Evolutionary conservation across 2,797 vertebrate species (phyloP), one percentile per base, ranked within the genome.

Genomic region (Crossoptilon crossoptilon): DNA sequence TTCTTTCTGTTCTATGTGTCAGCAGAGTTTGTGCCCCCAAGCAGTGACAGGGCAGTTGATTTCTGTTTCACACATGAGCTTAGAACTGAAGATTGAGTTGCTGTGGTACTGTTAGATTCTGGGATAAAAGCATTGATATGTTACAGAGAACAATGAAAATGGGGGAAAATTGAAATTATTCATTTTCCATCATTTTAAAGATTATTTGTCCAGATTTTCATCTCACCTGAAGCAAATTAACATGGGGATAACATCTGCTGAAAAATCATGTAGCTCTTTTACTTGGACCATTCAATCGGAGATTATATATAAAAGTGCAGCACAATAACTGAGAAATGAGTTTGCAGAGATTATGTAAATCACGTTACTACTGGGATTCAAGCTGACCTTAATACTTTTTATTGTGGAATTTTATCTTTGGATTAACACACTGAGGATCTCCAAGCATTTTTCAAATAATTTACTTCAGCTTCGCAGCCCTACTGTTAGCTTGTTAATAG

Each of bases 301-400:
- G 66, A 33, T 75, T 93, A 59, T 29, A 27, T 77, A 22, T 31
- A 43, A 51, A 78, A 83, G 17, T 23, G 62, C 17, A 60, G 7
- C 29, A 88, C 75, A 75, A 79, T 71, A 91, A 88, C 48, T 1
- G 0, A 88, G 86, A 91, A 78, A 79, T 72, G 59, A 84, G 62
- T 87, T 88, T 78, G 22, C 29, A 87, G n/a, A 48, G 59, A 60
- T 95, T 90, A 81, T 64, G 70, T 67, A 86, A 92, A 89, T 92
- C 79, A 70, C 33, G 51, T 68, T 91, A 59, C 35, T 68, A 69
- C 27, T 85, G 24, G 70, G 59, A 14, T 92, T 84, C 60, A 85
- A 78, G 10, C 1, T 67, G 63, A 84, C 56, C 74, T 84, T 72
- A 81, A 37, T 69, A 80, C 73, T 26, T 89, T 89, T 64, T 83